A percentile compares a stretch with the other conserved stretches of the same genome.
Evolutionary conservation across 2,113 vertebrate genomes (phyloP).

Genomic region (Potamarius usumacintae): DNA sequence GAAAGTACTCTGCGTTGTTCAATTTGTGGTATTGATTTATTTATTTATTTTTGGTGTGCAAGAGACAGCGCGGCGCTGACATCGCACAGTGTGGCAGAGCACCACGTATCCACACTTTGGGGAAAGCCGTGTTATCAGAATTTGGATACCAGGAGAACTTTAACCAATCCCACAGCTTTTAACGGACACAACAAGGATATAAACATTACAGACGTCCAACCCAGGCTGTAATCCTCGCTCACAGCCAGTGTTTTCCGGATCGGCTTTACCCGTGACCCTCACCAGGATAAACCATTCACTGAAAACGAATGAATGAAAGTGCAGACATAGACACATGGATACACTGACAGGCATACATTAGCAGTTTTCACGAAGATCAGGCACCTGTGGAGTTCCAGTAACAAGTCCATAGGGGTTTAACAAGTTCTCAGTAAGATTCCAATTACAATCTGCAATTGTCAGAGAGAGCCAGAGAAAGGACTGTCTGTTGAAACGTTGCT

Average conservation of each 20-base stretch:
- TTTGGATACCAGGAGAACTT: neutral
- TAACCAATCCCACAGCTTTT: neutral
- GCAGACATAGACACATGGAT: neutral
- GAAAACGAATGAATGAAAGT: neutral
- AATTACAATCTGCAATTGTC: conserved; percentile 16
- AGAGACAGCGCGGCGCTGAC: no score
- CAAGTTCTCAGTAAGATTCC: conserved; percentile 11
- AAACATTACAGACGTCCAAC: neutral
- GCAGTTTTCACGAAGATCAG: neutral
- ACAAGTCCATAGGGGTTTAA: conserved; percentile 15
- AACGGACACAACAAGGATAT: neutral
- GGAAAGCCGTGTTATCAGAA: neutral
- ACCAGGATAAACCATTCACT: neutral
- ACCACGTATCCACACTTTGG: no score
- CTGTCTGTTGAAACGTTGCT: neutral
- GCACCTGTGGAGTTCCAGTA: neutral
- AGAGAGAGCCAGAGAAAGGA: neutral
- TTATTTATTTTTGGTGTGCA: no score
- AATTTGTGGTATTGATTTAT: no score
- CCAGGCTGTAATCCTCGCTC: neutral
- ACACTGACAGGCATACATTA: no score
- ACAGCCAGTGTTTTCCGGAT: neutral
- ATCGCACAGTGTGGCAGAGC: no score
- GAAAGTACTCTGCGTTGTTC: no score
- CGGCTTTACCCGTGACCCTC: neutral